These are phyloP conservation scores for Coendou prehensilis DNA, from an alignment of 2,797 vertebrate genomes.

Conservation along the genomic window DNA sequence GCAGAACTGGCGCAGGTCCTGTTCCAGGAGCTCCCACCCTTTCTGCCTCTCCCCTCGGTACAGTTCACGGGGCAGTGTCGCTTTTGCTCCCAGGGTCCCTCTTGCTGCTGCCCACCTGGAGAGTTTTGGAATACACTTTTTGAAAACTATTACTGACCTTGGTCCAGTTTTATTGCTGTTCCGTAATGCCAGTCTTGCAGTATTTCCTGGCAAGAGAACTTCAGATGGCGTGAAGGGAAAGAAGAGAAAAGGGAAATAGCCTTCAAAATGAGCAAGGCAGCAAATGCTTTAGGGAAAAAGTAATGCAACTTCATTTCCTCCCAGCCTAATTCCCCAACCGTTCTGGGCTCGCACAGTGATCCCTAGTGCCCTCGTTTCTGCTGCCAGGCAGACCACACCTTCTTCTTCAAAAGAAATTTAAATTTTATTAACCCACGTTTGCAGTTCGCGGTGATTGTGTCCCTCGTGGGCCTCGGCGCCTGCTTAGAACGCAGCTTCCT, in stretches of 20 bases:
- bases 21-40: neutral
- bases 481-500: neutral
- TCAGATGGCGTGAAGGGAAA: neutral
- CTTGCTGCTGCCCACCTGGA: neutral
- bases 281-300: neutral
- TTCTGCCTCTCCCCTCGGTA: constrained; percentile 28
- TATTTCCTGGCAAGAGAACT: constrained; percentile 29
- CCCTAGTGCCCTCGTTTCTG: neutral
- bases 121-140: neutral
- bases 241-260: neutral
- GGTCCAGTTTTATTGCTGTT: neutral
- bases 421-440: neutral
- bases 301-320: neutral
- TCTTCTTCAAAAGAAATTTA: neutral
- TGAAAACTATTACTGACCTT: neutral
- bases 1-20: neutral
- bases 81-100: neutral
- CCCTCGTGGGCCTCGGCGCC: neutral
- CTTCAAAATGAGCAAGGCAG: neutral
- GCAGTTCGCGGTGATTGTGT: neutral
- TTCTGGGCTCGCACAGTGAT: neutral
- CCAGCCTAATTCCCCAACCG: neutral
- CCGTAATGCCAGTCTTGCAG: neutral
- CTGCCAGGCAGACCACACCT: neutral
- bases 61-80: neutral